Evolutionary conservation across 1,140 invertebrate species (phyloP), one percentile per base, ranked within the genome.

Genomic region (Megathymus violae): DNA sequence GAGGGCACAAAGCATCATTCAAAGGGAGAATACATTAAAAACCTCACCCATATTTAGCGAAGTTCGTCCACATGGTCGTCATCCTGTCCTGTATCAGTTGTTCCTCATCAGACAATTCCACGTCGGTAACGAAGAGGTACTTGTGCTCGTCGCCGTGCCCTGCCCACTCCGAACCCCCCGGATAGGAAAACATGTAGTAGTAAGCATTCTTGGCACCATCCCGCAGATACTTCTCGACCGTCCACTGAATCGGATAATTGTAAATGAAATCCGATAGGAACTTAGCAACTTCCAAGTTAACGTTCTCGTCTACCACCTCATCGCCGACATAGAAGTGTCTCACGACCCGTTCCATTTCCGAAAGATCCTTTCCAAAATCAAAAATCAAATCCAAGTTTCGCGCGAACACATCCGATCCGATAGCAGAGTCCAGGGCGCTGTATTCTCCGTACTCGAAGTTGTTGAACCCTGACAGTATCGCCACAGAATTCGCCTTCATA

Each of bases 1-100:
- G n/a, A n/a, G n/a, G n/a, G n/a, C n/a, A n/a, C n/a, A n/a, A n/a
- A n/a, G n/a, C n/a, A n/a, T n/a, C n/a, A n/a, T n/a, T n/a, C n/a
- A n/a, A n/a, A n/a, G n/a, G n/a, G n/a, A n/a, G n/a, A n/a, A n/a
- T n/a, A n/a, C n/a, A n/a, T n/a, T n/a, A n/a, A n/a, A n/a, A n/a
- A n/a, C n/a, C 71, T 17, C 67, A 81, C 76, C 74, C 70, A 25
- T 67, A 81, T 54, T 78, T 78, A n/a, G 40, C 74, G 19, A 78
- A 81, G 14, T 81, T 77, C 0, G 74, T 59, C 73, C 70, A 81
- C 36, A 81, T 22, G 10, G 58, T 72, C 3, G 73, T 78, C 31
- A 80, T 52, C 14, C 51, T 62, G 43, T 78, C 76, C n/a, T 71
- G 51, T 4, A 70, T 46, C 1, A 68, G 2, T 15, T 74, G 59